Evolutionary conservation across 2,113 vertebrate genomes (phyloP), one percentile per base, ranked within the genome.

Genomic region (Globicephala melas): DNA sequence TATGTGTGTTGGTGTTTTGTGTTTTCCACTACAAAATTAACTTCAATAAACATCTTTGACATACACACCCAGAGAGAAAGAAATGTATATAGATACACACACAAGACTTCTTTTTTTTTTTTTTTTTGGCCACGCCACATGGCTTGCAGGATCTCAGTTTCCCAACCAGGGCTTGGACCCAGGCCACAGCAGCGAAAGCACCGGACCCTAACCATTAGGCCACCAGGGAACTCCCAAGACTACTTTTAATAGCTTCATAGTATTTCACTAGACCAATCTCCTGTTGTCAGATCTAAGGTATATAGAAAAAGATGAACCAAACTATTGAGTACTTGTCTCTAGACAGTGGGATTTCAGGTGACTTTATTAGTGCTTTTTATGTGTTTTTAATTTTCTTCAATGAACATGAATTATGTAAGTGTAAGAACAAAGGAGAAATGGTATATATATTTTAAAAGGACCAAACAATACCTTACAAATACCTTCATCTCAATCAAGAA

Each of bases 381-480:
- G 11, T 90, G 36, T 41, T 81, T 94, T 94, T 89, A 47, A 79
- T 83, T 84, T 93, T 82, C 53, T 91, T 77, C 41, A 89, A 31
- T 79, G 53, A 58, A 83, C 6, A 74, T 73, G 33, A 87, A 81
- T 87, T 77, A 70, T 14, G 6, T 81, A 96, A 41, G 21, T 33
- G 2, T 84, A 83, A 91, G 13, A 91, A 85, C 65, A 86, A 73
- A 89, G 10, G 70, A 73, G 87, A 91, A 93, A 50, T 18, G 50
- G 33, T 55, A 53, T 18, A 63, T 74, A 63, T 76, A 47, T 96
- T 86, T 94, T 55, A 26, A 89, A 81, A 84, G 85, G 74, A 38
- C 74, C 38, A 70, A 88, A 62, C 26, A 58, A 31, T 36, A 71
- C 38, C 71, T 79, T 96, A 86, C 23, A 79, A 28, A 73, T 65